Conservation (phyloP, 2,113 vertebrate species). For the Podiceps cristatus region DNA sequence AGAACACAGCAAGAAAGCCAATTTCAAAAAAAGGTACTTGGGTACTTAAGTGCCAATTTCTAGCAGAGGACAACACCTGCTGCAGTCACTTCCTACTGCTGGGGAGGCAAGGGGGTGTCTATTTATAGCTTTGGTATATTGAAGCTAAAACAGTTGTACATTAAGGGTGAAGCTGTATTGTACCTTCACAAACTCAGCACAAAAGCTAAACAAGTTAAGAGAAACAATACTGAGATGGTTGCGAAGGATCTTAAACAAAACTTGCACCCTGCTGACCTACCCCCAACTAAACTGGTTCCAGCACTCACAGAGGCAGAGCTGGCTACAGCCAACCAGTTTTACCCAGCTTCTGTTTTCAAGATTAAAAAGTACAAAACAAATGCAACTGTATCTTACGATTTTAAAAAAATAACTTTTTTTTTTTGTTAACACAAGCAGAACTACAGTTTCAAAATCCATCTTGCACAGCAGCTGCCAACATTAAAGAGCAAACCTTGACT, state of each 20-base stretch:
- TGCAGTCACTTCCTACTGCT: slow-evolving; percentile 43
- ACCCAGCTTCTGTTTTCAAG: slow-evolving; percentile 16
- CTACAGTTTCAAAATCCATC: background rate
- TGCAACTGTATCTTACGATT: background rate
- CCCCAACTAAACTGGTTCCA: background rate
- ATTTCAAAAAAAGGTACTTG: background rate
- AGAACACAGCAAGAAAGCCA: background rate
- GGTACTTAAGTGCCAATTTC: background rate
- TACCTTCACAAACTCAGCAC: background rate
- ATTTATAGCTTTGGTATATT: slow-evolving; percentile 22
- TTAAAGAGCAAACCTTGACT: background rate
- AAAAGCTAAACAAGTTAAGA: background rate
- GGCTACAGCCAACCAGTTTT: background rate
- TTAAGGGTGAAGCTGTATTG: background rate
- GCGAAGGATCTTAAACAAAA: background rate
- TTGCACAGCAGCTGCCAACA: background rate
- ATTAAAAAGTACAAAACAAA: slow-evolving; percentile 34
- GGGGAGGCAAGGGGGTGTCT: background rate
- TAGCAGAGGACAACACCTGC: slow-evolving; percentile 52
- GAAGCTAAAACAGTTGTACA: slow-evolving; percentile 5
- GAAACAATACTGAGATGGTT: background rate
- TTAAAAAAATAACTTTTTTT: background rate
- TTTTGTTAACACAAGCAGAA: background rate
- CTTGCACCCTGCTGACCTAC: background rate
- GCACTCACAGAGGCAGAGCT: background rate